Evolutionary conservation across 2,113 vertebrate genomes (phyloP), one percentile per base, ranked within the genome.

Genomic region (Cyrtonyx montezumae): DNA sequence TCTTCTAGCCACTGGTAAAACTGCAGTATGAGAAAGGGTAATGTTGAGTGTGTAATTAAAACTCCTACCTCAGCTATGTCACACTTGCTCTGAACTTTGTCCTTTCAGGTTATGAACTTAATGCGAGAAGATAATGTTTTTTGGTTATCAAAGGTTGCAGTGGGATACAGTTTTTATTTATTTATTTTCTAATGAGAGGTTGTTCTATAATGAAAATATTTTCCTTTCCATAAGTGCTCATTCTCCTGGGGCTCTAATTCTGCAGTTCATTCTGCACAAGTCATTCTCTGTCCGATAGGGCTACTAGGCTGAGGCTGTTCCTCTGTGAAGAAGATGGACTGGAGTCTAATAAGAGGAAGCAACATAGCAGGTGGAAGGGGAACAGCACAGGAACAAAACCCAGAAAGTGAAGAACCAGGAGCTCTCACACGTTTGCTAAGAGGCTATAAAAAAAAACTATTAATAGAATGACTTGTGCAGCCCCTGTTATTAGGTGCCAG

Each of bases 131-230:
- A 36, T 30, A 6, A 28, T 4, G 34, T 55, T 65, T 94, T 90
- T 59, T 79, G 8, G 2, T 71, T 82, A 59, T 26, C 0, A 1
- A 58, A 83, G 21, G 21, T 4, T 15, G 8, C 16, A 45, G 8
- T 42, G 8, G 4, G 43, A 76, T n/a, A 15, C 1, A 68, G 22
- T 1, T 0, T n/a, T 58, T 40, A 40, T 40, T 40, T 13, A 40
- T 79, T 40, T 65, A 71, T 34, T 9, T 26, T 43, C 40, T 7
- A 28, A 30, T 53, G 26, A 28, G 26, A 14, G 17, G 8, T 25
- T 80, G 4, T 79, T 77, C n/a, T 59, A 67, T 19, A 66, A 34
- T 53, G 37, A 43, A 42, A 53, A 34, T 32, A 65, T 43, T 53
- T 40, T 79, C 37, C 37, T 42, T 79, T 28, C 36, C 46, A 42